phyloP scores from a whole-genome alignment of 2,888 invertebrate genomes.

The Caprella mutica region DNA sequence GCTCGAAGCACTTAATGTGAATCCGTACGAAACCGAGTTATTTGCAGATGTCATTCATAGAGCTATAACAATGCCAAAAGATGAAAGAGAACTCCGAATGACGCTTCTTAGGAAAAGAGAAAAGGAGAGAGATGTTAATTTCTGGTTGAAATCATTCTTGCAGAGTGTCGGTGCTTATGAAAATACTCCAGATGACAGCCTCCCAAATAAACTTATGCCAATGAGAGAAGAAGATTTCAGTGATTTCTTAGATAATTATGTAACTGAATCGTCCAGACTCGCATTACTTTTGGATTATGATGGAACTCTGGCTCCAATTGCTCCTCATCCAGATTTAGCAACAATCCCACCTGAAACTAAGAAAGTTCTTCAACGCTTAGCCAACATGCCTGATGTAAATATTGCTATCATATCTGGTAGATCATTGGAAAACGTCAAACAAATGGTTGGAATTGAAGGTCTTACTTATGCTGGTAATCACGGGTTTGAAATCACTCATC shows the following conservation, averaged over 20 bases:
- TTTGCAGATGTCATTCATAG: conserved; percentile 42
- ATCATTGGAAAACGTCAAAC: conserved; percentile 40
- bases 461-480: conserved; percentile 44
- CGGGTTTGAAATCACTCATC: conserved; percentile 43
- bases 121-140: conserved; percentile 40
- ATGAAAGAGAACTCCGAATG: conserved; percentile 42
- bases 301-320: conserved; percentile 43
- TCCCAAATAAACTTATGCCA: conserved; percentile 69
- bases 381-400: conserved; percentile 41
- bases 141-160: conserved; percentile 42
- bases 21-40: conserved; percentile 42
- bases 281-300: conserved; percentile 44
- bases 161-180: conserved; percentile 27
- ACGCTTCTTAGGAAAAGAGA: conserved; percentile 42
- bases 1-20: conserved; percentile 43
- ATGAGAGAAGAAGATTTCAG: conserved; percentile 41
- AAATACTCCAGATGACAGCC: conserved; percentile 2
- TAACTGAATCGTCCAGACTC: conserved; percentile 40
- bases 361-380: conserved; percentile 40
- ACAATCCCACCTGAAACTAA: conserved; percentile 41
- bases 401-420: conserved; percentile 43
- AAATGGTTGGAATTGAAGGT: conserved; percentile 42
- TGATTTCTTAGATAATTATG: conserved; percentile 38
- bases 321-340: conserved; percentile 42
- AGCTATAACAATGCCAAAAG: conserved; percentile 42